Evolutionary conservation across 2,113 vertebrate species (phyloP).

Genomic region (Mobula hypostoma): DNA sequence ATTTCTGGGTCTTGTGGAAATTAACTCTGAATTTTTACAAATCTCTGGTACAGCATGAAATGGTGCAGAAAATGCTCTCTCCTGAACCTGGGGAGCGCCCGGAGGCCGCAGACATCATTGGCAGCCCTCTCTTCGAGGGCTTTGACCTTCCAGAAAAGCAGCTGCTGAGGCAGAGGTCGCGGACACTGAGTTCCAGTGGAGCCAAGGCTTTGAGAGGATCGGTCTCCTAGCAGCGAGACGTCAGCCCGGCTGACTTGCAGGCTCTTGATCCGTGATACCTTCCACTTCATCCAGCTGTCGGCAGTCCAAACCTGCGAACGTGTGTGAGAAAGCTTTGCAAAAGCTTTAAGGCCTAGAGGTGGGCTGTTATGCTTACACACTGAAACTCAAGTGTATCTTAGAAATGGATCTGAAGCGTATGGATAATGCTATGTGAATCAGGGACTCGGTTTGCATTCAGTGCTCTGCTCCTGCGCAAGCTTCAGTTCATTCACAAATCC

Average conservation of each 20-base stretch:
- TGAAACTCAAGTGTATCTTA: background rate
- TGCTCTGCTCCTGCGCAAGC: background rate
- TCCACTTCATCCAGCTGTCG: no score
- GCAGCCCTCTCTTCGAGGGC: constrained; percentile 79
- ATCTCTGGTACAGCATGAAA: constrained; percentile 61
- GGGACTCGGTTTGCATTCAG: background rate
- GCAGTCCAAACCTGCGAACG: background rate
- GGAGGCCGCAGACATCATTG: constrained; percentile 79
- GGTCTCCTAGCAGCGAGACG: background rate
- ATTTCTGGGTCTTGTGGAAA: background rate
- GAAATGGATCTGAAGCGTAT: no score
- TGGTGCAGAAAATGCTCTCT: constrained; percentile 91
- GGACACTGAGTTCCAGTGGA: constrained; percentile 75
- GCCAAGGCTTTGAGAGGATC: background rate
- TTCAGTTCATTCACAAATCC: background rate
- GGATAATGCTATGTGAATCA: no score
- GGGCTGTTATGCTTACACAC: background rate
- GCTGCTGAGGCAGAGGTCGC: constrained; percentile 78
- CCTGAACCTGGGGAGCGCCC: constrained; percentile 74
- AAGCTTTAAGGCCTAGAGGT: background rate
- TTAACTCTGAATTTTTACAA: constrained; percentile 19
- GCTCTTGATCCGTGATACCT: background rate
- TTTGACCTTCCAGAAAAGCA: constrained; percentile 74
- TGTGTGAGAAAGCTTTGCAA: background rate
- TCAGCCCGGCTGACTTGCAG: background rate